Base-by-base conservation (phyloP, 2,113 vertebrate genomes). In the Microcebus murinus region DNA sequence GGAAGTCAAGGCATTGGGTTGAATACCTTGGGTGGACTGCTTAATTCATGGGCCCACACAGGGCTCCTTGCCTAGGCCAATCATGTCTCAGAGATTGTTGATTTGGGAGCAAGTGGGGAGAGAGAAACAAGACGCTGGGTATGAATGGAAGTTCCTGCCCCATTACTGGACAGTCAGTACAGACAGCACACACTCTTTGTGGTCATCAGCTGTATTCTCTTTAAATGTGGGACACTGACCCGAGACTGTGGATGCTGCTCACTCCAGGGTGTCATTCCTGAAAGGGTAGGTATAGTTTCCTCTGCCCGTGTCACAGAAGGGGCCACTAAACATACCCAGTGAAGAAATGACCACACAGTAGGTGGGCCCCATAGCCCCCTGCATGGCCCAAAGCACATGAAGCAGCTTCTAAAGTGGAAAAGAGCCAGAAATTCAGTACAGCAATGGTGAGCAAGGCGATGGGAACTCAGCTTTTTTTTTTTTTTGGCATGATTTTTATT, bases 221-320 rank as follows among this genome's bases (percentile, higher is more conserved):
- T 70, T 74, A 52, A 3, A 48, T 91, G 73, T 57, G 39, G 34
- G 52, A 94, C 70, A 20, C 2, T 87, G 73, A 76, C 80, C 39
- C 57, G 45, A 95, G 29, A 15, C 61, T 74, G 21, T 90, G 61
- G 80, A 11, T 63, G 52, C 63, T 97, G 98, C 98, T 98, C 88
- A 98, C 97, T 90, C 61, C 15, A 97, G 87, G 36, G 86, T 98
- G 87, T 97, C 17, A 2, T 98, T 98, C 92, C 96, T 98, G 98
- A 98, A 98, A 81, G 98, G 97, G 34, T 98, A 98, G 74, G 96
- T 85, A 74, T 98, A 98, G 93, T 97, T 96, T 89, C 97, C 98
- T 68, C 98, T 95, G 82, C 98, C 98, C 0, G 85, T 97, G 95
- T 98, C 96, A 18, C 98, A 98, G 57, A 98, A 90, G 91, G 90